phyloP scores from a whole-genome alignment of 2,888 invertebrate genomes.

The Mactromeris polynyma region DNA sequence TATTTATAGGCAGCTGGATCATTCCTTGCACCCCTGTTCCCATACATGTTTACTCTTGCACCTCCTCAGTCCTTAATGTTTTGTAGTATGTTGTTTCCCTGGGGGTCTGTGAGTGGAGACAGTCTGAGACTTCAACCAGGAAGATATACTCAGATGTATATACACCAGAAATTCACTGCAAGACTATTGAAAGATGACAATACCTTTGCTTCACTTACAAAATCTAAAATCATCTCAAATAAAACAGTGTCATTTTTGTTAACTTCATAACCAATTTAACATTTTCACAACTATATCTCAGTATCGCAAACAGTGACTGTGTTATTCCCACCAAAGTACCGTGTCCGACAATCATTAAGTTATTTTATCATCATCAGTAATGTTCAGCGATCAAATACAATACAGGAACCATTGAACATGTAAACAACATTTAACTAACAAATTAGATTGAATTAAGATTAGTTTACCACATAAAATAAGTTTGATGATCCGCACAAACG shows the following conservation, averaged over 20 bases:
- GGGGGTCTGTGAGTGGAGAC: too few species aligned
- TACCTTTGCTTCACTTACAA: not conserved
- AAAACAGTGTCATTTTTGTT: not conserved
- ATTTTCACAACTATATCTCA: not conserved
- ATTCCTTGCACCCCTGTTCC: too few species aligned
- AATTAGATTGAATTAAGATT: slow-evolving; percentile 47
- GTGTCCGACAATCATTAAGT: not conserved
- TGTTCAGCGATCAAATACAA: slow-evolving; percentile 40
- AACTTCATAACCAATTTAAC: not conserved
- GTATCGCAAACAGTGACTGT: not conserved
- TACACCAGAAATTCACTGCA: not conserved
- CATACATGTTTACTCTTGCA: too few species aligned
- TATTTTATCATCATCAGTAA: slow-evolving; percentile 21
- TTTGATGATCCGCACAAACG: slow-evolving; percentile 40
- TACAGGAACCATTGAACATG: slow-evolving; percentile 32
- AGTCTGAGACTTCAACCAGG: not conserved
- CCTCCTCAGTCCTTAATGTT: too few species aligned
- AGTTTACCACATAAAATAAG: not conserved
- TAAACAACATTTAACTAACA: slow-evolving; percentile 41
- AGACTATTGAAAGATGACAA: not conserved
- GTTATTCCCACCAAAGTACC: slow-evolving; percentile 10
- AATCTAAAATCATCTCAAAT: not conserved
- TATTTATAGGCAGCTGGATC: too few species aligned
- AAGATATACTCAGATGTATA: not conserved
- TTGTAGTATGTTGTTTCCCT: too few species aligned